These are phyloP conservation scores for Lepisosteus osseus DNA, from an alignment of 2,113 vertebrate species.

Conservation along the genomic window DNA sequence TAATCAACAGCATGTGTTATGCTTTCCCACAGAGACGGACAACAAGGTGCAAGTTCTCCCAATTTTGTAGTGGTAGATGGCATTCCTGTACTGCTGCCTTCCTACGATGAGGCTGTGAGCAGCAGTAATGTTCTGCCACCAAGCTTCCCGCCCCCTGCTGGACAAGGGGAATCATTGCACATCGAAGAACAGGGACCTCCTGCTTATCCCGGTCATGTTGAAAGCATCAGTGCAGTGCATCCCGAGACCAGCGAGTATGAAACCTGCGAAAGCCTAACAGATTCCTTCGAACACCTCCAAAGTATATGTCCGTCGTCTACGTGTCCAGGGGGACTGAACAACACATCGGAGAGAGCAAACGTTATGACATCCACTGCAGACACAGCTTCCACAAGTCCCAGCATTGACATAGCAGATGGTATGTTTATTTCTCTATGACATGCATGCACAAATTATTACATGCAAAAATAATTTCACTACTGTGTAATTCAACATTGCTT, in stretches of 20 bases:
- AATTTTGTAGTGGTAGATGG: slow-evolving; percentile 83
- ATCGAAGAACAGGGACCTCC: slow-evolving; percentile 76
- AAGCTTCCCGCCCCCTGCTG: slow-evolving; percentile 48
- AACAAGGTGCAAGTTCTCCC: slow-evolving; percentile 60
- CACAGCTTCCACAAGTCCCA: slow-evolving; percentile 62
- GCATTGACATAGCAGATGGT: slow-evolving; percentile 81
- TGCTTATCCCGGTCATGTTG: slow-evolving; percentile 62
- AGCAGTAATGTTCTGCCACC: slow-evolving; percentile 58
- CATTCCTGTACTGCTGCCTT: slow-evolving; percentile 76
- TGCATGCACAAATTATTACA: no score
- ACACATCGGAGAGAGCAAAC: slow-evolving; percentile 49
- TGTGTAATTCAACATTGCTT: no score
- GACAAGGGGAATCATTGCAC: slow-evolving; percentile 53
- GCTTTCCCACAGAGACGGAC: slow-evolving; percentile 56
- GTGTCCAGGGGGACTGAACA: slow-evolving; percentile 38
- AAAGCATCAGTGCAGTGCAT: slow-evolving; percentile 48
- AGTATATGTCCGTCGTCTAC: slow-evolving; percentile 55
- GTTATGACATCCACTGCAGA: slow-evolving; percentile 35
- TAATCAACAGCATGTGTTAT: not conserved
- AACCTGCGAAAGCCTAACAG: slow-evolving; percentile 52
- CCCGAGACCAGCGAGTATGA: slow-evolving; percentile 53
- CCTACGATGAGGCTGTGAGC: slow-evolving; percentile 81
- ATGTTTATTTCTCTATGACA: slow-evolving; percentile 28
- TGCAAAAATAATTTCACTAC: no score
- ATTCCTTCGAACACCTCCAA: slow-evolving; percentile 67